Evolutionary conservation across 2,113 vertebrate species (phyloP), one percentile per base, ranked within the genome.

Genomic region (Alosa alosa): DNA sequence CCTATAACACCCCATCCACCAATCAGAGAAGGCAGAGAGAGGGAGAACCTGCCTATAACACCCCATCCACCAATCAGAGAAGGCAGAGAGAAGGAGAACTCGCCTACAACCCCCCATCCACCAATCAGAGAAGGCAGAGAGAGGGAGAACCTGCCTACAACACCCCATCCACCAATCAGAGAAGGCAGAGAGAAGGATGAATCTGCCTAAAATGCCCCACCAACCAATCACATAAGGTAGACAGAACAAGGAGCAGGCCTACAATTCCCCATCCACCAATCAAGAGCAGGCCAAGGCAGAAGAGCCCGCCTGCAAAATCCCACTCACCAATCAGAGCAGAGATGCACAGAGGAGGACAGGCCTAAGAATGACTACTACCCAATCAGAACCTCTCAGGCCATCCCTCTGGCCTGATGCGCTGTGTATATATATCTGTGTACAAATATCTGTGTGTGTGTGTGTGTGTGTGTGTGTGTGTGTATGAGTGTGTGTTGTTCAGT

Each of bases 71-170:
- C 22, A 64, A 64, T 64, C 60, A 64, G 22, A 64, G 20, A 25
- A 64, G 22, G 22, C 60, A n/a, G 60, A 8, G 60, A 64, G 52
- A 57, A 44, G 41, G 52, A 57, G n/a, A n/a, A n/a, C n/a, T n/a
- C n/a, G n/a, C n/a, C 83, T 7, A 64, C 60, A 64, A 64, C 60
- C 1, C 60, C 20, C 22, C 60, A 64, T 64, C 60, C 20, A 25
- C 60, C 60, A 64, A 64, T 64, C 60, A 64, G 60, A 64, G 20
- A 25, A 64, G 60, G 84, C n/a, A n/a, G n/a, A n/a, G n/a, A n/a
- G n/a, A n/a, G n/a, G n/a, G 88, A 85, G 84, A 15, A 82, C 85
- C 81, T 17, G 75, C 72, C 83, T 5, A 64, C 60, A 64, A 25
- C 22, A 64, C 60, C 20, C 60, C 22, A 64, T 25, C 20, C 20